phyloP scores from a whole-genome alignment of 2,888 invertebrate species.

The Cantharis lateralis region DNA sequence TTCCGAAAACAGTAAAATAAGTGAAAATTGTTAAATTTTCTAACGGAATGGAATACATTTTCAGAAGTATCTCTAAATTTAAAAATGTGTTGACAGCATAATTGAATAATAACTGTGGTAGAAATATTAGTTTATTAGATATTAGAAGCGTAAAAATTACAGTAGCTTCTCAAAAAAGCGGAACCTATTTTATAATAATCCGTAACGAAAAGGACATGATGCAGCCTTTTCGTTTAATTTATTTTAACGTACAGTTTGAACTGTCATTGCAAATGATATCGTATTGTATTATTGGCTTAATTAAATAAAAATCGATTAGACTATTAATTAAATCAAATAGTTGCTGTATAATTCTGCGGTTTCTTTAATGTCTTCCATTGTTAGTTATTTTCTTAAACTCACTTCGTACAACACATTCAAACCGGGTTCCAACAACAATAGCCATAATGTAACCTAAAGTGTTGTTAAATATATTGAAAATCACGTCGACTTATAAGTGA shows the following conservation, averaged over 20 bases:
- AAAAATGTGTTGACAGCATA: not conserved
- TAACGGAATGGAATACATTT: not conserved
- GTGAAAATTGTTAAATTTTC: not conserved
- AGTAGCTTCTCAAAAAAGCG: not conserved
- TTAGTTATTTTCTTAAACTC: not conserved
- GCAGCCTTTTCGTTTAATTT: not conserved
- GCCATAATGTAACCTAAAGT: slow-evolving; percentile 25
- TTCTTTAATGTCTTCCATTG: not conserved
- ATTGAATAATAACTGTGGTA: not conserved
- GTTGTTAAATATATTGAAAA: slow-evolving; percentile 36
- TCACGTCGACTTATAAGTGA: slow-evolving; percentile 35
- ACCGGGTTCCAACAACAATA: slow-evolving; percentile 16
- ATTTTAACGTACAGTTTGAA: not conserved
- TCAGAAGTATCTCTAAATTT: too few species aligned
- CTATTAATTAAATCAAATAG: slow-evolving; percentile 2
- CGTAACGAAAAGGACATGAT: not conserved
- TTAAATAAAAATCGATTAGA: not conserved
- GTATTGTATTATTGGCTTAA: not conserved
- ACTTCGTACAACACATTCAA: slow-evolving; percentile 17
- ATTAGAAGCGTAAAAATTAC: not conserved
- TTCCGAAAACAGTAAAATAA: too few species aligned
- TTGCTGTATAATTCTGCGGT: slow-evolving; percentile 4
- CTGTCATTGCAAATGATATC: not conserved
- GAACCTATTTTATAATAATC: not conserved
- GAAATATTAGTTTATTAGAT: not conserved